These are phyloP conservation scores for Ptyas mucosa DNA, from an alignment of 2,113 vertebrate species.

Conservation along the genomic window DNA sequence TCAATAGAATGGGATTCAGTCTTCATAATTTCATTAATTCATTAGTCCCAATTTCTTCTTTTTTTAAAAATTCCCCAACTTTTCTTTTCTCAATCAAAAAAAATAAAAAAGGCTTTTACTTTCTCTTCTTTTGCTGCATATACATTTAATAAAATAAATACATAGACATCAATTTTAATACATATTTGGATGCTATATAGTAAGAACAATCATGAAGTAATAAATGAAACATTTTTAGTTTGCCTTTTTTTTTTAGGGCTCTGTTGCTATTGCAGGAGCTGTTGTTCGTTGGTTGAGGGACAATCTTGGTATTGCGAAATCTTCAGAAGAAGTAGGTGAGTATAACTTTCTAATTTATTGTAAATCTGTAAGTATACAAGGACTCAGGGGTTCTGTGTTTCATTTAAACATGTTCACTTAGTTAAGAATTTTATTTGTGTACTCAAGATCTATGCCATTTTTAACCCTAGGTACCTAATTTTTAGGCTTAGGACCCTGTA, in stretches of 20 bases:
- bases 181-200: not conserved
- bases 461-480: not conserved
- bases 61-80: too few species aligned
- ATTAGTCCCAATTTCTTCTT: too few species aligned
- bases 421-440: not conserved
- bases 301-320: conserved; percentile 89
- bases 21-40: too few species aligned
- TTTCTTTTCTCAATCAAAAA: too few species aligned
- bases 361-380: not conserved
- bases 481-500: not conserved
- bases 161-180: not conserved
- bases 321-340: conserved; percentile 85
- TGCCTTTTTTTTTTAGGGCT: conserved; percentile 77
- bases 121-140: not conserved
- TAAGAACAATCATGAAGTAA: not conserved
- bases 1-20: too few species aligned
- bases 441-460: not conserved
- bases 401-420: not conserved
- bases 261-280: conserved; percentile 94
- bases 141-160: not conserved
- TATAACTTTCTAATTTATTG: conserved; percentile 17
- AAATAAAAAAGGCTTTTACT: too few species aligned
- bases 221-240: not conserved
- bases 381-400: not conserved
- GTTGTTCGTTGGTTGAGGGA: conserved; percentile 94